A percentile compares a stretch with the other conserved stretches of the same genome.
Evolutionary conservation across 2,888 invertebrate species (phyloP).

Genomic region (Tenthredo distinguenda): DNA sequence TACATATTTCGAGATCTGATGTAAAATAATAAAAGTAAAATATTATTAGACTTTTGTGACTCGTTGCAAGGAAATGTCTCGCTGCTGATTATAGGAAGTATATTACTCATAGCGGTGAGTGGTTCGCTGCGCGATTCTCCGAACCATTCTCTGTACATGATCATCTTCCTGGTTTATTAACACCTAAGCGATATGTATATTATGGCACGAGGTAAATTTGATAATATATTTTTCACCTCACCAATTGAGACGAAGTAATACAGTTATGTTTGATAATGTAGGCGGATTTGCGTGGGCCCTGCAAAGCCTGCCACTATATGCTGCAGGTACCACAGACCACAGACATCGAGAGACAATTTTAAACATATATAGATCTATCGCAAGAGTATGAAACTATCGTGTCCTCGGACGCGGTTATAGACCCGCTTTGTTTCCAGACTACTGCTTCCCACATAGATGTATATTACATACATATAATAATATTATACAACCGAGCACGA

Average conservation of each 20-base stretch:
- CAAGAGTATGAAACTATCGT: neutral
- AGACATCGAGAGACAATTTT: neutral
- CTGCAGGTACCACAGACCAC: neutral
- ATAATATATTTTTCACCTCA: neutral
- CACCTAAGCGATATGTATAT: neutral
- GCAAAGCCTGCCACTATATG: neutral
- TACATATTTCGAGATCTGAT: neutral
- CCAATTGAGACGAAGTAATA: neutral
- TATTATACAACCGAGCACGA: neutral
- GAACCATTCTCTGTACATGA: neutral
- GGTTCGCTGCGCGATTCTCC: neutral
- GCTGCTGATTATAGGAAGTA: neutral
- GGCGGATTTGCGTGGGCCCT: neutral
- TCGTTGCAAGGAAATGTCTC: slow-evolving; percentile 17
- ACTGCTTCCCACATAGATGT: neutral
- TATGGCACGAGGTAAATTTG: neutral
- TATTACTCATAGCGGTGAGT: slow-evolving; percentile 19
- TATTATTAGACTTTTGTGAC: neutral
- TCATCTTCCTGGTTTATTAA: neutral
- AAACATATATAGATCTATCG: neutral
- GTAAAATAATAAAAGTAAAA: neutral
- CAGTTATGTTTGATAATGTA: slow-evolving; percentile 8
- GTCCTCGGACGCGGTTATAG: slow-evolving; percentile 48
- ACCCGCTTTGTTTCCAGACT: slow-evolving; percentile 27
- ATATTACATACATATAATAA: neutral